These are phyloP conservation scores for Erpornis zantholeuca DNA, from an alignment of 2,113 vertebrate genomes.

Conservation along the genomic window DNA sequence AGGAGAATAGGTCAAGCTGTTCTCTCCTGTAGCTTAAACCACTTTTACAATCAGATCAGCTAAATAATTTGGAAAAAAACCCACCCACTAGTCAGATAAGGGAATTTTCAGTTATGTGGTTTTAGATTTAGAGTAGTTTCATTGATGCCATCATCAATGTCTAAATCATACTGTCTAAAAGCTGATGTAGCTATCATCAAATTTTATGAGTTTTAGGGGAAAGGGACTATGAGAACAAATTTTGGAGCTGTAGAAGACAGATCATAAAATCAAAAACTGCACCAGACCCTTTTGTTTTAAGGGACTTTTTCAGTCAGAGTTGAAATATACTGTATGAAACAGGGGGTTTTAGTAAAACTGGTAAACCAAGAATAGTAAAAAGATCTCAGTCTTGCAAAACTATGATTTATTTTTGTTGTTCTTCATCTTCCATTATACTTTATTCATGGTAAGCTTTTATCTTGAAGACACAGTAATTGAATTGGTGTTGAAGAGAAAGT, in stretches of 20 bases:
- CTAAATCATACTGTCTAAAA: not conserved
- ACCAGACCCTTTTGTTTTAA: not conserved
- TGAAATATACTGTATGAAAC: not conserved
- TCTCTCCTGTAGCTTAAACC: not conserved
- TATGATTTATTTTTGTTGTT: conserved; percentile 4
- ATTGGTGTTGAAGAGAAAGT: conserved; percentile 48
- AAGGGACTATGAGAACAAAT: not conserved
- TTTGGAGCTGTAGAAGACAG: not conserved
- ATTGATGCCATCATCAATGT: not conserved
- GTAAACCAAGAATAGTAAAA: not conserved
- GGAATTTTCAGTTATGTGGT: not conserved
- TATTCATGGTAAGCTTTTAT: conserved; percentile 46
- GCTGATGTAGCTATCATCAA: not conserved
- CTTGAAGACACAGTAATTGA: conserved; percentile 47
- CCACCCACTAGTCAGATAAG: not conserved
- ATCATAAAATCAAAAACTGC: not conserved
- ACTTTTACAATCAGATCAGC: not conserved
- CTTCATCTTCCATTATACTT: conserved; percentile 14
- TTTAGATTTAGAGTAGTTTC: not conserved
- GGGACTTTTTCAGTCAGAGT: not conserved
- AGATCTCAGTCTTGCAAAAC: not conserved
- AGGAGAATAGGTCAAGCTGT: not conserved
- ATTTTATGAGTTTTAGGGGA: not conserved
- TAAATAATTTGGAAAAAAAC: not conserved
- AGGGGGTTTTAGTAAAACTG: not conserved